Conservation (phyloP, 2,113 vertebrate genomes). For the Madoqua kirkii region DNA sequence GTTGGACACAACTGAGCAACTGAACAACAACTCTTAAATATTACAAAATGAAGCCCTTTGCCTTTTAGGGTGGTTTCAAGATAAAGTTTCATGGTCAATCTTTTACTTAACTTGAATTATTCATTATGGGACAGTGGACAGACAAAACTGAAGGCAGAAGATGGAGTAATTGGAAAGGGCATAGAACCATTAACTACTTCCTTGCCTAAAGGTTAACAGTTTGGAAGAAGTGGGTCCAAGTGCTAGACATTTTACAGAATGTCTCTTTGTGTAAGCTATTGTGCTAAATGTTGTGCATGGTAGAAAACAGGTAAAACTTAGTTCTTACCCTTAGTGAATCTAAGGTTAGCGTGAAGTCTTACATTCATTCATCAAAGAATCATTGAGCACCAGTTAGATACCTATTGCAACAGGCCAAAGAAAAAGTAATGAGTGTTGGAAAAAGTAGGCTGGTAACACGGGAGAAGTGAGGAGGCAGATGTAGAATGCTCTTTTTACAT, state of each 20-base stretch:
- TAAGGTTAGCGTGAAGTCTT: neutral
- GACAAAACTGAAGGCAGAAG: neutral
- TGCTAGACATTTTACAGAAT: neutral
- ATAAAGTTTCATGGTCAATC: neutral
- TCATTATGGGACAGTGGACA: neutral
- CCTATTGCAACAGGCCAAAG: neutral
- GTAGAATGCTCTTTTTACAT: neutral
- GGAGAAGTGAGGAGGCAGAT: neutral
- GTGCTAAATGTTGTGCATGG: neutral
- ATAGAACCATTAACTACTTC: neutral
- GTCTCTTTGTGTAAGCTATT: neutral
- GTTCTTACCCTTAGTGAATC: neutral
- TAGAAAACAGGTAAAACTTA: neutral
- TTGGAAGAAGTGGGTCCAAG: neutral
- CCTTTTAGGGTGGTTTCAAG: neutral
- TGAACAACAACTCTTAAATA: neutral
- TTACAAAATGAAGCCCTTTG: neutral
- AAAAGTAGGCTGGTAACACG: conserved; percentile 1
- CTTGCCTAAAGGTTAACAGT: neutral
- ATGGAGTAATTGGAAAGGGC: neutral
- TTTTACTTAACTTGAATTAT: conserved; percentile 3
- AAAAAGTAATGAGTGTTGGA: neutral
- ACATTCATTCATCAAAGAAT: conserved; percentile 5
- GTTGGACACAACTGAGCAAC: neutral
- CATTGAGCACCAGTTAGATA: neutral